Conservation (phyloP, 23 tunicate genomes). For the Styela clava region DNA sequence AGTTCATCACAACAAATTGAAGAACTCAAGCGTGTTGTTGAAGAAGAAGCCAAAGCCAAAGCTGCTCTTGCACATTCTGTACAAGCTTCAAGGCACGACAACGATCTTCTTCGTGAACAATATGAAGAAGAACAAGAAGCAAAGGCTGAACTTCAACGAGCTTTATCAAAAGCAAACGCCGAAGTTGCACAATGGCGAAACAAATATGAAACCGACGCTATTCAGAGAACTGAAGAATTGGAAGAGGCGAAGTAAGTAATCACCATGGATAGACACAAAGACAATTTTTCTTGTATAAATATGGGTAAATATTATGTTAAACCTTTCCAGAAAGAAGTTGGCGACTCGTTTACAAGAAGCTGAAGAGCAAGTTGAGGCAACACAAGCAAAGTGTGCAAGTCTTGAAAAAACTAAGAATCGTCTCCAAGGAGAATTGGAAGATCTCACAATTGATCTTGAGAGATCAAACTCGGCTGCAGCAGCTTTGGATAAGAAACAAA, state of each 20-base stretch:
- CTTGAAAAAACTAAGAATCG: slow-evolving; percentile 39
- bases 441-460: slow-evolving; percentile 34
- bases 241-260: slow-evolving; percentile 60
- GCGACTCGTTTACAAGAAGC: slow-evolving; percentile 38
- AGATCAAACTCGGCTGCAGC: slow-evolving; percentile 37
- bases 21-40: slow-evolving; percentile 80
- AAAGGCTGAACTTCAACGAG: slow-evolving; percentile 80
- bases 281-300: too few relatives aligned
- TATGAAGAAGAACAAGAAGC: slow-evolving; percentile 93
- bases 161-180: slow-evolving; percentile 78
- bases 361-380: slow-evolving; percentile 43
- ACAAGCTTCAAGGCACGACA: slow-evolving; percentile 70
- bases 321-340: slow-evolving; percentile 28
- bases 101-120: slow-evolving; percentile 79
- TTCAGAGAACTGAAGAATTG: slow-evolving; percentile 84
- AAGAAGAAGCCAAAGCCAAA: slow-evolving; percentile 44
- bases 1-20: slow-evolving; percentile 70
- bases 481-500: slow-evolving; percentile 32
- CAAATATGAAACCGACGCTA: slow-evolving; percentile 93
- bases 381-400: slow-evolving; percentile 34
- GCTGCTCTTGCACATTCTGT: slow-evolving; percentile 31
- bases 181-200: slow-evolving; percentile 91
- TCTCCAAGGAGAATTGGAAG: slow-evolving; percentile 41
- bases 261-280: too few relatives aligned
- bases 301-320: too few relatives aligned